Base-by-base conservation (phyloP, 2,888 invertebrate genomes). In the Portevinia maculata region DNA sequence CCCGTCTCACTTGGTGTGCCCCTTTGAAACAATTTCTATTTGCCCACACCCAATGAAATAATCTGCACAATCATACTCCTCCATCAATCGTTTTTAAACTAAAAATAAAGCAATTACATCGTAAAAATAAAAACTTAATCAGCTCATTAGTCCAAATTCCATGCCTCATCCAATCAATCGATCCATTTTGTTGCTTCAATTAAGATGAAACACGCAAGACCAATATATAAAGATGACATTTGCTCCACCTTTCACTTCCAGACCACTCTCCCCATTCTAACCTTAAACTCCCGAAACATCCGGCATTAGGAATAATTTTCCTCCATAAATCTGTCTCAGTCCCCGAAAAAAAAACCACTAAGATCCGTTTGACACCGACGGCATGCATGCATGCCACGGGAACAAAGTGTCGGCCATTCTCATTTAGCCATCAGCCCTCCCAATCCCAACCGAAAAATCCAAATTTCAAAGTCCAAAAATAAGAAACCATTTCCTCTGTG, bases 391-490 rank as follows among this genome's bases (percentile, higher is more conserved):
- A 70, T 59, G 75, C 59, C 53, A 41, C 69, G 28, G 60, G 65
- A 76, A 78, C 81, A 64, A 83, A 78, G 78, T 78, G 78, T 65
- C 65, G 62, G 41, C 60, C 64, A 64, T 52, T 50, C 37, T n/a
- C 19, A 57, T 21, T 13, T 50, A 32, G 34, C 76, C 34, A 37
- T 3, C 34, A 34, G 3, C 73, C 44, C 67, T 53, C 24, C 55
- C 21, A 28, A 39, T 19, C n/a, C 11, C 39, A 57, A 53, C 39
- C 17, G n/a, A 19, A 21, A 53, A 59, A 53, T 24, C 67, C 41
- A 55, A 37, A 52, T 57, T 64, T 64, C 70, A 64, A 81, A 70
- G 83, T 78, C 76, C 78, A 78, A 83, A 83, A 83, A 78, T 62
- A 83, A 78, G 67, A 78, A 78, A 78, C 50, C 73, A 71, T 52